Conservation (phyloP, 2,113 vertebrate species). For the Lophotis ruficrista region DNA sequence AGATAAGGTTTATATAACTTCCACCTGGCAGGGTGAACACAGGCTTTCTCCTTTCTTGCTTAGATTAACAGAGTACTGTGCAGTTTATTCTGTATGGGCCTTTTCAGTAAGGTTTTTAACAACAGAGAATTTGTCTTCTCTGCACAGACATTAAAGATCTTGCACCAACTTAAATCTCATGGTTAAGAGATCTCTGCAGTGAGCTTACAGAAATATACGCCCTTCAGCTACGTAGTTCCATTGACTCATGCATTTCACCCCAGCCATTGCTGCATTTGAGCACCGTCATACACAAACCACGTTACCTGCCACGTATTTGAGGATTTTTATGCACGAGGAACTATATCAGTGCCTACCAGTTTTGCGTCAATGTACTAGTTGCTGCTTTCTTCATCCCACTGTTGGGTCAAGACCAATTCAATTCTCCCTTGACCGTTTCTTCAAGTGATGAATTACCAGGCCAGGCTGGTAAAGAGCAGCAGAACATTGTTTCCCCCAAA, state of each 20-base stretch:
- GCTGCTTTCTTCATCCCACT: background rate
- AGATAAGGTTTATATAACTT: background rate
- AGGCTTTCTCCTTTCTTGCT: background rate
- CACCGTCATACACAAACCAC: background rate
- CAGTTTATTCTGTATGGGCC: background rate
- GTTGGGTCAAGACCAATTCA: background rate
- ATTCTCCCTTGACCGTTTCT: background rate
- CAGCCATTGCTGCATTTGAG: background rate
- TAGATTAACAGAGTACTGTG: background rate
- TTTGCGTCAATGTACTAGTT: background rate
- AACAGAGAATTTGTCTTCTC: background rate
- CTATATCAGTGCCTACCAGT: background rate
- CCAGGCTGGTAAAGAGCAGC: background rate
- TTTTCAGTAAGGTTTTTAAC: background rate
- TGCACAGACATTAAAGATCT: background rate
- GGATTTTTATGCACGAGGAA: background rate
- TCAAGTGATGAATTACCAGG: background rate
- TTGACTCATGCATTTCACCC: background rate
- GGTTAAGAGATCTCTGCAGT: background rate
- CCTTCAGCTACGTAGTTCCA: background rate
- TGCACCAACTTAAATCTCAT: background rate
- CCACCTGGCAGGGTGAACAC: background rate
- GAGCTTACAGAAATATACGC: background rate
- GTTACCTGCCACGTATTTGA: background rate
- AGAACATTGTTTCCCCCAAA: background rate